These are phyloP conservation scores for Brachirus orientalis DNA, from an alignment of 2,113 vertebrate genomes.

Conservation along the genomic window DNA sequence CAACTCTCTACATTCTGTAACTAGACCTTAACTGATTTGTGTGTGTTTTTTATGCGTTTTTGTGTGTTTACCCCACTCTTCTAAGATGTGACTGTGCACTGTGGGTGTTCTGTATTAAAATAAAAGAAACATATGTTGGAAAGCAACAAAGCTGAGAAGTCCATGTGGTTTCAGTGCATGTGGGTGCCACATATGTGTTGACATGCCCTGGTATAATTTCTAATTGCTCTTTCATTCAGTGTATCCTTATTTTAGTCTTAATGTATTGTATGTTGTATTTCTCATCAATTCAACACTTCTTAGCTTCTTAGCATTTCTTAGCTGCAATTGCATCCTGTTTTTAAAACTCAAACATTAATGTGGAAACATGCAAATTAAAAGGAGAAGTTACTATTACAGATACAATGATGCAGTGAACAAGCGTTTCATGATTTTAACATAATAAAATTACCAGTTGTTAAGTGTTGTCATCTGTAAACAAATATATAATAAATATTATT, in stretches of 20 bases:
- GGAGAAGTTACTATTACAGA: no score
- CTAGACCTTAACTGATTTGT: background rate
- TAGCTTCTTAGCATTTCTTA: no score
- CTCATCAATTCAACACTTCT: background rate
- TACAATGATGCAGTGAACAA: background rate
- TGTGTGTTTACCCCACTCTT: constrained; percentile 4
- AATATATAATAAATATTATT: background rate
- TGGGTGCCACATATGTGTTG: background rate
- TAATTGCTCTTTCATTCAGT: background rate
- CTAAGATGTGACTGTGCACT: constrained; percentile 24
- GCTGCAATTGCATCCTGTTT: no score
- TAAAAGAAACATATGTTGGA: constrained; percentile 19
- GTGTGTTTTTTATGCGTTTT: background rate
- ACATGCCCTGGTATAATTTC: background rate
- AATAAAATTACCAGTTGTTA: background rate
- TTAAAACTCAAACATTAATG: background rate
- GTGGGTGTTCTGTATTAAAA: constrained; percentile 50
- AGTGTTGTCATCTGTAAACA: constrained; percentile 5
- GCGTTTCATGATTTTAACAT: no score
- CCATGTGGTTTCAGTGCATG: background rate
- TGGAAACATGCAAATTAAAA: no score
- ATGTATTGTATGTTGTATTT: no score
- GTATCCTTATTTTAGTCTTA: background rate
- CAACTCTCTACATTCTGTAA: background rate
- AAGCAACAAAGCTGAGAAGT: constrained; percentile 29